Conservation (phyloP, 1,140 invertebrate genomes). For the Pseudomyrmex flavicornis region DNA sequence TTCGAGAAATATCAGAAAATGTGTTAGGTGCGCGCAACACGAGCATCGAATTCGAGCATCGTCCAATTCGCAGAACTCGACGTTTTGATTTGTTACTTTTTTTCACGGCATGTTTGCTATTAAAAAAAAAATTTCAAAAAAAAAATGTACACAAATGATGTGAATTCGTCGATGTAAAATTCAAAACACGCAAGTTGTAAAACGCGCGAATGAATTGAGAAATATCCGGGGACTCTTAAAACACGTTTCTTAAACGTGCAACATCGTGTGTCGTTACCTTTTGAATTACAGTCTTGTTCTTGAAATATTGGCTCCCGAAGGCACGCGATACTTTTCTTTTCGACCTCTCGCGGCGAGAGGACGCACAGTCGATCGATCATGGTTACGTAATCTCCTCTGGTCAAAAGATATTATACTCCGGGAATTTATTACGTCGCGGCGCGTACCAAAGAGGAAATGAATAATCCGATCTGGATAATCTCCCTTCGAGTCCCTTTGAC, state of each 20-base stretch:
- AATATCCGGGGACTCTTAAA: slow-evolving; percentile 42
- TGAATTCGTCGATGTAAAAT: background rate
- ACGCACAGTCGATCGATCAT: slow-evolving; percentile 43
- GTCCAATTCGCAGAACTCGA: too few species aligned
- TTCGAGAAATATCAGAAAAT: slow-evolving; percentile 21
- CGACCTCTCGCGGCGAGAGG: slow-evolving; percentile 1
- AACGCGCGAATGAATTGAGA: slow-evolving; percentile 33
- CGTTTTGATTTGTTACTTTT: too few species aligned
- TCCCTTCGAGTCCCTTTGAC: background rate
- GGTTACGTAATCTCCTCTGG: slow-evolving; percentile 35
- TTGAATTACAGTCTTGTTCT: slow-evolving; percentile 41
- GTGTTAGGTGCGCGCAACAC: background rate
- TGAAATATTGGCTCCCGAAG: slow-evolving; percentile 44
- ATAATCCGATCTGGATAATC: slow-evolving; percentile 27
- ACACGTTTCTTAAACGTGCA: slow-evolving; percentile 22
- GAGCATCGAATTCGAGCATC: too few species aligned
- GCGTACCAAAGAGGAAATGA: slow-evolving; percentile 42
- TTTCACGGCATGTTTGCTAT: too few species aligned
- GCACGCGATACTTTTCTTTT: slow-evolving; percentile 55
- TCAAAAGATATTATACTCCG: slow-evolving; percentile 34
- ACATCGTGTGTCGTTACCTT: background rate
- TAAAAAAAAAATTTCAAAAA: background rate
- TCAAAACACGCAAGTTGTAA: background rate
- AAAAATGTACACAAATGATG: background rate
- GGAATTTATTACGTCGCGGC: slow-evolving; percentile 34